Evolutionary conservation across 2,113 vertebrate genomes (phyloP).

Genomic region (Helogale parvula): DNA sequence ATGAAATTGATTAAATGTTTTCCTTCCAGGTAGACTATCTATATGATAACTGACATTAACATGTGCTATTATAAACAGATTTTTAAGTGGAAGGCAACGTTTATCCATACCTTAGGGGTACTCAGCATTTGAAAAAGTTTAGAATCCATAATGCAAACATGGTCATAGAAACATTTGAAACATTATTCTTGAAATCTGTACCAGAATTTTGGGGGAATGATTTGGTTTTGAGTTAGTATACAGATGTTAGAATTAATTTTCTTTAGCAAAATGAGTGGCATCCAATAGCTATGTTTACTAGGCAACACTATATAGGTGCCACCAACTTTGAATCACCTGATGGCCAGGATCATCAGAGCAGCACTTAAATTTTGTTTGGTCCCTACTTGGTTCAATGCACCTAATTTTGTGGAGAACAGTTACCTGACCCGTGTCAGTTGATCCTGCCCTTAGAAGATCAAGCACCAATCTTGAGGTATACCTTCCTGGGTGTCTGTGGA

Average conservation of each 20-base stretch:
- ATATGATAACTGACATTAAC: background rate
- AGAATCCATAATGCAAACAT: background rate
- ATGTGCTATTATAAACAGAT: background rate
- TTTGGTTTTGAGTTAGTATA: background rate
- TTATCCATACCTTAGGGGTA: background rate
- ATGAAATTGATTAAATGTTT: background rate
- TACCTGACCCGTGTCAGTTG: background rate
- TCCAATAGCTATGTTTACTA: background rate
- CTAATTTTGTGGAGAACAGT: background rate
- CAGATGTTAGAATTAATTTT: background rate
- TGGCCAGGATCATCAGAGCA: background rate
- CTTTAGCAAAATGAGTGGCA: background rate
- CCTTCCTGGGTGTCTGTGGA: background rate
- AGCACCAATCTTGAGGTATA: background rate
- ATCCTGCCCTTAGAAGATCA: background rate
- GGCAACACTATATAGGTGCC: background rate
- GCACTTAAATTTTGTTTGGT: background rate
- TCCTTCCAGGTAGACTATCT: background rate
- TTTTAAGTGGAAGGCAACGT: background rate
- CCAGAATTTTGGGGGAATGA: background rate
- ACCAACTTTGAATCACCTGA: too few species aligned
- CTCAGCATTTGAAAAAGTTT: background rate
- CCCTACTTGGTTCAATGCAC: background rate
- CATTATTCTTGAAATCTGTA: background rate
- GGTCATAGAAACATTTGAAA: background rate